Evolutionary conservation across 2,797 vertebrate species (phyloP).

Genomic region (Loris lydekkerianus): DNA sequence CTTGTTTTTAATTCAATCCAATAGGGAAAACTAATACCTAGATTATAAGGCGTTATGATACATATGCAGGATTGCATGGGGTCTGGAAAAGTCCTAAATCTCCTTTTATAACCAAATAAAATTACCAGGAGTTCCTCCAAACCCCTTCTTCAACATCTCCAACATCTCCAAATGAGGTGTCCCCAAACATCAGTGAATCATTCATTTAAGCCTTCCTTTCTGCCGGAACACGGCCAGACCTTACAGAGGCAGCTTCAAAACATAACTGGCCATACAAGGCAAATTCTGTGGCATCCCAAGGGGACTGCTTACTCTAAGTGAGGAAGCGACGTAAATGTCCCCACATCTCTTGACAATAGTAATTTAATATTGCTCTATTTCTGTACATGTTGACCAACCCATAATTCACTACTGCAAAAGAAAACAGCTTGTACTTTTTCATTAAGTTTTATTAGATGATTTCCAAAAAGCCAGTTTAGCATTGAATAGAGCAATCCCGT

Average conservation of each 20-base stretch:
- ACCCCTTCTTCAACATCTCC: conserved; percentile 1
- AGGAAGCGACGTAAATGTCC: neutral
- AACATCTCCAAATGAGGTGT: conserved; percentile 15
- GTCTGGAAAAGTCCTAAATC: neutral
- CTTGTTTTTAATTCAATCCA: conserved; percentile 8
- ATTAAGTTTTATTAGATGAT: conserved; percentile 56
- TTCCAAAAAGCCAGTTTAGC: conserved; percentile 41
- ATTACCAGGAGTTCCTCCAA: neutral
- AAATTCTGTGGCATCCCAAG: neutral
- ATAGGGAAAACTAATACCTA: neutral
- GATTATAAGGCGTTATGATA: neutral
- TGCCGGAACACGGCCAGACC: neutral
- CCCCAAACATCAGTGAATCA: conserved; percentile 14
- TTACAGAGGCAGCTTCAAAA: neutral
- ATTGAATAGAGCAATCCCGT: neutral
- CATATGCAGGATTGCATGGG: neutral
- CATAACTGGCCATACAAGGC: neutral
- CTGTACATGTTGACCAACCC: neutral
- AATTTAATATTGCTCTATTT: neutral
- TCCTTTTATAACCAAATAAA: conserved; percentile 22
- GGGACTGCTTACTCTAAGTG: neutral
- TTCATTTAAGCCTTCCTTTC: conserved; percentile 7
- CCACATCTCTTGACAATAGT: neutral
- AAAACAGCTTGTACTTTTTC: conserved; percentile 19
- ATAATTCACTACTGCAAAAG: neutral